Evolutionary conservation across 2,888 invertebrate species (phyloP), one percentile per base, ranked within the genome.

Genomic region (Temnothorax unifasciatus): DNA sequence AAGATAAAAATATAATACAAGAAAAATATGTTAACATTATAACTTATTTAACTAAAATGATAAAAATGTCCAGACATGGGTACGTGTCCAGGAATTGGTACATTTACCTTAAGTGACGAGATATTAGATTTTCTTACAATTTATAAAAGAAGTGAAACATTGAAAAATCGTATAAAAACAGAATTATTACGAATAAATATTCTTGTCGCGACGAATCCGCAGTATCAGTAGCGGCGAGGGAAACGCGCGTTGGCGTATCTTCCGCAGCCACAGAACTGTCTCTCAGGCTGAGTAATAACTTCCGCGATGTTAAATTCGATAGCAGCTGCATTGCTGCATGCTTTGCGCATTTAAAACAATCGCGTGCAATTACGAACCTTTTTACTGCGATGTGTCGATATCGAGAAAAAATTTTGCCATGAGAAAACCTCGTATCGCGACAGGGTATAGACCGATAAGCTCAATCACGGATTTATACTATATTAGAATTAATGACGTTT

Each of bases 181-280:
- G 21, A 59, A 81, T 73, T 73, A 73, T 73, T 47, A 47, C 21
- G 57, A 81, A 81, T 69, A 79, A 79, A 69, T 73, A 71, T 81
- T 59, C 59, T 59, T 71, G 59, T 34, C 57, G 71, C 29, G 76
- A 29, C 57, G 73, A 81, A 81, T 81, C 59, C 79, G 13, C n/a
- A 47, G 13, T 81, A 73, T 81, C 79, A 61, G 79, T 59, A 59
- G 34, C 79, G 25, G 13, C 79, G 18, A 47, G 73, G 73, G 59
- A 81, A 81, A 59, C 13, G 79, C 57, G 82, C 83, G 84, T 84
- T 57, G 84, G 84, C 73, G 84, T 73, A 73, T 73, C 83, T 84
- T 82, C 66, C 73, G 66, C 73, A 63, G 54, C 50, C 50, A 84
- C 73, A 57, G 83, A 82, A 84, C 54, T 59, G 83, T 82, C 64